These are phyloP conservation scores for Porites cylindrica DNA, from an alignment of 92 coral and sea anemone species.

Conservation along the genomic window DNA sequence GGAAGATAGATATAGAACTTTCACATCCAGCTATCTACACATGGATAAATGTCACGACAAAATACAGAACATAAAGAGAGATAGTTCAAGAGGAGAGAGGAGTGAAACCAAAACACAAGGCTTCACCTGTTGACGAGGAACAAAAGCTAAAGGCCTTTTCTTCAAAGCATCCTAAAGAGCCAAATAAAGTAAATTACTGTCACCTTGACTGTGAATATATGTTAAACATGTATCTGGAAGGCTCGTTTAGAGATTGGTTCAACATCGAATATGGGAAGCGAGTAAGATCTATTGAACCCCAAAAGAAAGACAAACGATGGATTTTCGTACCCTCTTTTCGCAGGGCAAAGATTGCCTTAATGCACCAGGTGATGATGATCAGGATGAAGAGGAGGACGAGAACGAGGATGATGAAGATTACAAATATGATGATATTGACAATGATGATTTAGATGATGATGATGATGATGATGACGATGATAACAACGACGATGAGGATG, in stretches of 20 bases:
- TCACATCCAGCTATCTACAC: too few species aligned
- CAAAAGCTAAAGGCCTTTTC: conserved; percentile 4
- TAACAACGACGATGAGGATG: too few species aligned
- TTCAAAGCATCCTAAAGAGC: not conserved
- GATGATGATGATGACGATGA: too few species aligned
- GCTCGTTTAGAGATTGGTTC: not conserved
- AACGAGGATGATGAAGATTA: too few species aligned
- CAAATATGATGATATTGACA: too few species aligned
- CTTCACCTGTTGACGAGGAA: not conserved
- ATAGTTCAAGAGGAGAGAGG: not conserved
- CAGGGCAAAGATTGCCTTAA: not conserved
- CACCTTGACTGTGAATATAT: conserved; percentile 20
- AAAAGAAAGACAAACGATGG: not conserved
- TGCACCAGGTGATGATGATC: not conserved
- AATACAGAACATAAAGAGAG: not conserved
- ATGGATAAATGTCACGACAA: too few species aligned
- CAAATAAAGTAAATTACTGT: not conserved
- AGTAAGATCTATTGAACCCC: not conserved
- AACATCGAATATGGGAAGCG: not conserved
- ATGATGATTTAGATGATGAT: too few species aligned
- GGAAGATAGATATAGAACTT: too few species aligned
- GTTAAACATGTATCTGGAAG: not conserved
- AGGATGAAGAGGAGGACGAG: too few species aligned
- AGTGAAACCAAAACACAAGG: not conserved
- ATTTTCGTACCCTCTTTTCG: not conserved